These are phyloP conservation scores for Drosophila diplacantha DNA, from an alignment of 2,888 invertebrate genomes.

Conservation along the genomic window DNA sequence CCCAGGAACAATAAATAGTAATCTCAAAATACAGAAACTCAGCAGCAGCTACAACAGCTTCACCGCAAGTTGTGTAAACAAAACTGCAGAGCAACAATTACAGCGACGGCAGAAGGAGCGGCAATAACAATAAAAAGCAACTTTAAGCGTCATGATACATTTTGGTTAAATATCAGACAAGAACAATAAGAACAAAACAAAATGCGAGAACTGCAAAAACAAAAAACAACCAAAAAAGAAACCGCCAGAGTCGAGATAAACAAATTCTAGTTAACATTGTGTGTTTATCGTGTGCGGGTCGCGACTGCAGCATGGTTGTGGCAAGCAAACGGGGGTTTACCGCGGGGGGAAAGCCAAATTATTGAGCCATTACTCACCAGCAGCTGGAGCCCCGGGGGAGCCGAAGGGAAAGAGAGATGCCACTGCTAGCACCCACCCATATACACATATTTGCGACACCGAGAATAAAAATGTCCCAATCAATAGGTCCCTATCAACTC, in stretches of 20 bases:
- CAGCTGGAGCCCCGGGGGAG: slow-evolving; percentile 37
- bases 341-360: slow-evolving; percentile 51
- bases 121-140: slow-evolving; percentile 44
- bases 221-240: slow-evolving; percentile 11
- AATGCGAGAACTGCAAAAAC: slow-evolving; percentile 5
- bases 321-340: slow-evolving; percentile 3
- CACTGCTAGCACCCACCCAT: slow-evolving; percentile 1
- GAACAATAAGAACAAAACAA: slow-evolving; percentile 41
- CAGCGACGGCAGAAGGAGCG: slow-evolving; percentile 21
- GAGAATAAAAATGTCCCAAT: slow-evolving; percentile 18
- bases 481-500: slow-evolving; percentile 3
- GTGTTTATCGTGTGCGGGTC: slow-evolving; percentile 42
- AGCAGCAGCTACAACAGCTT: slow-evolving; percentile 35
- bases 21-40: slow-evolving; percentile 40
- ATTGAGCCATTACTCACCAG: slow-evolving; percentile 66
- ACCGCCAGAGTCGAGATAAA: slow-evolving; percentile 64
- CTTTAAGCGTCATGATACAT: slow-evolving; percentile 69
- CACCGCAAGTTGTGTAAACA: slow-evolving; percentile 63
- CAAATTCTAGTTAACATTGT: slow-evolving; percentile 68
- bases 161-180: slow-evolving; percentile 66
- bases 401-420: slow-evolving; percentile 1
- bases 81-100: slow-evolving; percentile 54
- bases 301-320: slow-evolving; percentile 21
- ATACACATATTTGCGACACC: slow-evolving; percentile 42
- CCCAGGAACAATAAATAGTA: slow-evolving; percentile 66